A percentile compares a stretch with the other conserved stretches of the same genome.
Conservation (phyloP, 2,113 vertebrate genomes). For the Uria lomvia region DNA sequence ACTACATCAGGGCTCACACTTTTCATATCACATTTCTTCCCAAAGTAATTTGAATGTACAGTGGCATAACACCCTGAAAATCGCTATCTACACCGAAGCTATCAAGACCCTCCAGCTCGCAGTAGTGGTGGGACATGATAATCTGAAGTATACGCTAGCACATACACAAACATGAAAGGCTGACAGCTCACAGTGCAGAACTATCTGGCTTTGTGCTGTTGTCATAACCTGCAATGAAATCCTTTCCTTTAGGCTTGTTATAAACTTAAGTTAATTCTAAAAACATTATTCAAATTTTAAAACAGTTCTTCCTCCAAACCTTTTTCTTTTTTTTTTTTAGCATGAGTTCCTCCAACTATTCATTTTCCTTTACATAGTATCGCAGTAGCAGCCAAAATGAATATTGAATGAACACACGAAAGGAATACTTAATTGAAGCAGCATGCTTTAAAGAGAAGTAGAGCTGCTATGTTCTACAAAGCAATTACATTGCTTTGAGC, state of each 20-base stretch:
- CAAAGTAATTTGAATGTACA: background rate
- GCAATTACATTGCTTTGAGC: background rate
- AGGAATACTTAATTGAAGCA: constrained; percentile 27
- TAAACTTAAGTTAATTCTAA: background rate
- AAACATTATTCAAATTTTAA: background rate
- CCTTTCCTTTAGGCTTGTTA: background rate
- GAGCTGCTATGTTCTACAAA: background rate
- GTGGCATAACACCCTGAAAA: fast-evolving
- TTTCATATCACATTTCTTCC: background rate
- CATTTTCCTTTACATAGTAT: background rate
- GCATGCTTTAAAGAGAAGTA: constrained; percentile 7
- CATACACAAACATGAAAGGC: background rate
- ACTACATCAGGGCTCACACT: background rate
- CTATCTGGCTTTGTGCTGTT: background rate
- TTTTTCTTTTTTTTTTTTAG: background rate
- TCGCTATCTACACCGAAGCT: background rate
- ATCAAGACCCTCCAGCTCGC: background rate
- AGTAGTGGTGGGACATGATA: background rate
- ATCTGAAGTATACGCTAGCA: background rate
- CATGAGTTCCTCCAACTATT: background rate
- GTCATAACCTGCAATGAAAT: background rate
- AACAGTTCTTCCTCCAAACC: background rate
- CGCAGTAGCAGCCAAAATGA: background rate
- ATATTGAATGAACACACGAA: constrained; percentile 22
- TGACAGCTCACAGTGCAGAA: background rate